A percentile compares a stretch with the other conserved stretches of the same genome.
These are phyloP conservation scores for Salvelinus namaycush DNA, from an alignment of 2,113 vertebrate species.

Conservation along the genomic window DNA sequence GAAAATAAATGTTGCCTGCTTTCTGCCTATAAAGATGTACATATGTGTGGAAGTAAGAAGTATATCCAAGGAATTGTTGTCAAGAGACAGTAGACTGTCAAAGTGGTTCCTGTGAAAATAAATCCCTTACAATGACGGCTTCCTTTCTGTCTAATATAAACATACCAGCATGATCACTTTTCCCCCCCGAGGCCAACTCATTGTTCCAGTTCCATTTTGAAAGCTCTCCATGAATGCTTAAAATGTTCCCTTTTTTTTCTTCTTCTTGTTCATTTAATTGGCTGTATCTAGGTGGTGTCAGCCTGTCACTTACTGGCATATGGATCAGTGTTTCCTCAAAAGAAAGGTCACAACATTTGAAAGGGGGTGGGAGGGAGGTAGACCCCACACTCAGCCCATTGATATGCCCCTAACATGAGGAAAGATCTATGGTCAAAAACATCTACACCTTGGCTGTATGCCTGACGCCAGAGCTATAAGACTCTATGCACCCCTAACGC, in stretches of 20 bases:
- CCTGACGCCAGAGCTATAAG: background rate
- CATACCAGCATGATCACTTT: slow-evolving; percentile 80
- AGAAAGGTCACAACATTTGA: slow-evolving; percentile 68
- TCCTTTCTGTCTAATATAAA: slow-evolving; percentile 80
- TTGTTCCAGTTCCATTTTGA: slow-evolving; percentile 73
- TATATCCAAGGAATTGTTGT: slow-evolving; percentile 61
- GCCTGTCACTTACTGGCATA: slow-evolving; percentile 68
- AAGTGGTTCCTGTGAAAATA: slow-evolving; percentile 55
- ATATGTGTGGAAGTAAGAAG: slow-evolving; percentile 41
- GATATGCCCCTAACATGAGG: slow-evolving; percentile 14
- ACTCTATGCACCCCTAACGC: background rate
- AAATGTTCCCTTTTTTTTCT: slow-evolving; percentile 69
- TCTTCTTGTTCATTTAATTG: slow-evolving; percentile 60
- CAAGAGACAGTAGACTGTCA: slow-evolving; percentile 69
- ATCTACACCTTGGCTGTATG: background rate
- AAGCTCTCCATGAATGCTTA: slow-evolving; percentile 73
- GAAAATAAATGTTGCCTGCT: background rate
- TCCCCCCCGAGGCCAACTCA: slow-evolving; percentile 66
- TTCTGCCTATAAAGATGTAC: background rate
- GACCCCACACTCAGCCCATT: slow-evolving; percentile 28
- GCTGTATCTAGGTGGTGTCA: slow-evolving; percentile 72
- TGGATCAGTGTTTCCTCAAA: slow-evolving; percentile 65
- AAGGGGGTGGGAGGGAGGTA: slow-evolving; percentile 12
- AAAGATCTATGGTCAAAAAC: slow-evolving; percentile 15
- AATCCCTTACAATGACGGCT: slow-evolving; percentile 77